phyloP scores from a whole-genome alignment of 1,140 invertebrate genomes.

The Cheumatopsyche charites region DNA sequence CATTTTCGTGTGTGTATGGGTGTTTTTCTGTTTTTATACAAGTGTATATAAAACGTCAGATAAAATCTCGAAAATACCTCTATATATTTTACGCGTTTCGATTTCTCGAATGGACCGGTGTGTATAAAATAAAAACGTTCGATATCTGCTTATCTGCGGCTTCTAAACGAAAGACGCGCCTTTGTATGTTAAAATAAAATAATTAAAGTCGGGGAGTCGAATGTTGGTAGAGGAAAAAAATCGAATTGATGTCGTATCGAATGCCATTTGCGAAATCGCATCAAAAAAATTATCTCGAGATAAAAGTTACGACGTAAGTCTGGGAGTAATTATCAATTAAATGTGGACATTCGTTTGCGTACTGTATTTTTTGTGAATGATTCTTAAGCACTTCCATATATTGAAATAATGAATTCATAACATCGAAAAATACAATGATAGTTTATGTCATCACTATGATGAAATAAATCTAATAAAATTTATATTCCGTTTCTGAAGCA shows the following conservation, averaged over 20 bases:
- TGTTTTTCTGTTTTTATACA: too few species aligned
- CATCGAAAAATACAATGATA: too few species aligned
- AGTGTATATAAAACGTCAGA: slow-evolving; percentile 14
- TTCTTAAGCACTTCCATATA: too few species aligned
- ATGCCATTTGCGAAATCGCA: background rate
- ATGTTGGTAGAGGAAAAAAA: background rate
- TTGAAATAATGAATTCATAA: too few species aligned
- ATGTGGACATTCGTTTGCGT: background rate
- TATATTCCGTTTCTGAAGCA: too few species aligned
- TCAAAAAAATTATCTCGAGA: background rate
- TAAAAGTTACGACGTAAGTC: slow-evolving; percentile 16
- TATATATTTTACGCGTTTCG: slow-evolving; percentile 34
- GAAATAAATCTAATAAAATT: too few species aligned
- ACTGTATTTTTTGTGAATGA: too few species aligned
- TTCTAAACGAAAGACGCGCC: slow-evolving; percentile 1
- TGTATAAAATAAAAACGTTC: background rate
- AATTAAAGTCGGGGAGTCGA: background rate
- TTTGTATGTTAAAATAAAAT: background rate
- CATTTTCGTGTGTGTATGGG: too few species aligned
- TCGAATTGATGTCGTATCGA: background rate
- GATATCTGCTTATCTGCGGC: slow-evolving; percentile 21
- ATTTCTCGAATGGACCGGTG: slow-evolving; percentile 22
- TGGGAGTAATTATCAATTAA: slow-evolving; percentile 7
- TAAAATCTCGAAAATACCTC: slow-evolving; percentile 35
- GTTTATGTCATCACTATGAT: too few species aligned